Base-by-base conservation (phyloP, 2,797 vertebrate genomes). In the Thaleichthys pacificus region DNA sequence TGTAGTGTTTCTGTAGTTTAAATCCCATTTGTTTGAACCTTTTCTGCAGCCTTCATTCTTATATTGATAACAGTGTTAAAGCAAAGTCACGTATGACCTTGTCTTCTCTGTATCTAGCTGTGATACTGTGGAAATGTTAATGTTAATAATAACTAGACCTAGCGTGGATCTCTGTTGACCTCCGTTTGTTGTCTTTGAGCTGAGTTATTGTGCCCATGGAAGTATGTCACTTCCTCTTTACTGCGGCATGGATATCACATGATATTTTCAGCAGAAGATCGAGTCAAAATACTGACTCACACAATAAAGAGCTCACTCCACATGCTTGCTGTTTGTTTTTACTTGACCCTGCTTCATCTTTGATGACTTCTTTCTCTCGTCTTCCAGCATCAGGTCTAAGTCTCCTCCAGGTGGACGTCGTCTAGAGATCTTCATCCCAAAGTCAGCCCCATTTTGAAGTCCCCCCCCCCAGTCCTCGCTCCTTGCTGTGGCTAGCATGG, bases 401-500 rank as follows among this genome's bases (percentile, higher is more conserved):
- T 8, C 21, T 24, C 19, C 7, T 60, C 71, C 49, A 64, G 7
- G 30, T 72, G 8, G 35, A 22, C 0, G 49, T 11, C 35, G 42
- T 47, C 38, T 58, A 4, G 35, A 5, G 69, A 15, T 61, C n/a
- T 11, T 54, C 66, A 74, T 71, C 77, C 58, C 32, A n/a, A 63
- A 70, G 26, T 61, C 42, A 32, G 7, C 15, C 21, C 4, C 35
- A 19, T 5, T 70, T 32, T 30, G 19, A 17, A 56, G 51, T 4
- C 1, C 70, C 17, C 68, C 61, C 2, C 51, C 14, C n/a, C 5
- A 2, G 15, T 17, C 35, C 42, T 15, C 71, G 22, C 66, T 56
- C 17, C 2, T 62, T 22, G 24, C 69, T 56, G 24, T 79, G 62
- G 61, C 83, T 79, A 88, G 66, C 70, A 96, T 96, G 95, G 94